Evolutionary conservation across 2,113 vertebrate species (phyloP).

Genomic region (Phrynocephalus versicolor): DNA sequence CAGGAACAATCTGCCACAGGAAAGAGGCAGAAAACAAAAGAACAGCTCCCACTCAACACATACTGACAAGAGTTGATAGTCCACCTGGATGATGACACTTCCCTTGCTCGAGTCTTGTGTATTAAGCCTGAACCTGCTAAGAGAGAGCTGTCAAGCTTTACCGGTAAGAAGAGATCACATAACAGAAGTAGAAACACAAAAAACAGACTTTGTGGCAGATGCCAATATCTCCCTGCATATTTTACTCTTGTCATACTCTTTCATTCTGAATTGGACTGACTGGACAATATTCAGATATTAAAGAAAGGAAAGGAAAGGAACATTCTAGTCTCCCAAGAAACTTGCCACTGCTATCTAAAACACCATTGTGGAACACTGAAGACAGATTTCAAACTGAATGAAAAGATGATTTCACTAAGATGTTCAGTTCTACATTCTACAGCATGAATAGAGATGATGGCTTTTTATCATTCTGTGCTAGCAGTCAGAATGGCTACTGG

Average conservation of each 20-base stretch:
- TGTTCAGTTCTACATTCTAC: neutral
- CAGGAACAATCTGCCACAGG: neutral
- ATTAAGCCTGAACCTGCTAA: neutral
- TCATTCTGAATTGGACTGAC: no score
- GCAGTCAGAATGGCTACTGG: neutral
- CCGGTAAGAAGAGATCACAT: neutral
- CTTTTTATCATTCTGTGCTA: neutral
- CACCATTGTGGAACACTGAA: neutral
- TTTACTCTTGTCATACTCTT: no score
- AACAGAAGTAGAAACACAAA: neutral
- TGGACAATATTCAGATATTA: no score
- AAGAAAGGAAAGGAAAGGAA: neutral
- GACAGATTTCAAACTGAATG: neutral
- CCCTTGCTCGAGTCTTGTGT: neutral
- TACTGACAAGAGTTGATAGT: neutral
- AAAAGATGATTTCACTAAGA: neutral
- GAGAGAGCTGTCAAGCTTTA: neutral
- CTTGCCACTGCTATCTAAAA: neutral
- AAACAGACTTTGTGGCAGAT: neutral
- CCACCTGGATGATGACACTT: neutral
- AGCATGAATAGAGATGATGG: neutral
- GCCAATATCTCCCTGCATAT: no score
- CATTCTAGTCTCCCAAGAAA: neutral
- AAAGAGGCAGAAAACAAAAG: neutral
- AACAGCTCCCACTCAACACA: neutral